Evolutionary conservation across 2,113 vertebrate species (phyloP), one percentile per base, ranked within the genome.

Genomic region (Oreocharis arfaki): DNA sequence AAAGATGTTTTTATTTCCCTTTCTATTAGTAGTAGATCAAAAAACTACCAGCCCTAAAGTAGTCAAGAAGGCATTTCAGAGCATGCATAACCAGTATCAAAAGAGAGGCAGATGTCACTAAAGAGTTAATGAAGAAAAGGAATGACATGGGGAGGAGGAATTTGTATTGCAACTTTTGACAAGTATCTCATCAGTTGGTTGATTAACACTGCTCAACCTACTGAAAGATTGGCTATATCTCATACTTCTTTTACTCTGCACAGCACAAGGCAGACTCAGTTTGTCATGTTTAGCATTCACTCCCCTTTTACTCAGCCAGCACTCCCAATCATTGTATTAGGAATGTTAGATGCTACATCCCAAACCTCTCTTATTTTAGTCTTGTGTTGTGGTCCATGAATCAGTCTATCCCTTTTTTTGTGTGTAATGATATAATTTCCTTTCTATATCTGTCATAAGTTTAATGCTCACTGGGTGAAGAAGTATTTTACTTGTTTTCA

Each of bases 351-450:
- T 35, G 23, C 27, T 71, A 27, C 18, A 27, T 42, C 7, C 21
- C 9, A 50, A n/a, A 64, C 5, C 9, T 68, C 10, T 64, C 42
- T 56, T 52, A 37, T 44, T 91, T 84, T 53, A 17, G 13, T 32
- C 59, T n/a, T 33, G 8, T 46, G 22, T 28, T 75, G 19, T 20
- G 19, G 30, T 47, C 50, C 22, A 28, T 46, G 10, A 63, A 46
- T 53, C 27, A 61, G 8, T 14, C 27, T 57, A 3, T 24, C 2
- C 2, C 0, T 3, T 47, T 71, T 4, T 9, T 4, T 79, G 6
- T 61, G 30, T 53, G 28, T 63, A 50, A 24, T 81, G 18, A 30
- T 53, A 13, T 11, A 10, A 32, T 39, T 55, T 87, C 15, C 28
- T 82, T 67, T 21, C 37, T 3, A 15, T 20, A 0, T 32, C 33